Evolutionary conservation across 2,113 vertebrate species (phyloP).

Genomic region (Thermophis baileyi): DNA sequence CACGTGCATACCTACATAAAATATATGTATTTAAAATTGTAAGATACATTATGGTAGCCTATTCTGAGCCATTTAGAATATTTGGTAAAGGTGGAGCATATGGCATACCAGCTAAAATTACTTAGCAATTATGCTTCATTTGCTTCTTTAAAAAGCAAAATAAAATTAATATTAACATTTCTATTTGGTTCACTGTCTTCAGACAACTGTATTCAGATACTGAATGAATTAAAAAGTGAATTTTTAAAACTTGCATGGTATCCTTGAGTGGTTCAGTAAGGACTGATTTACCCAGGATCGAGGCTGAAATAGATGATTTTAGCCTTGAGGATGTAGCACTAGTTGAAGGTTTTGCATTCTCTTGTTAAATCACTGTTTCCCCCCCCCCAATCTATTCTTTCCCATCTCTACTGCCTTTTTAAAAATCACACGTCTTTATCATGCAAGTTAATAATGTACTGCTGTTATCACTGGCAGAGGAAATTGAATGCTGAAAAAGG

Average conservation of each 20-base stretch:
- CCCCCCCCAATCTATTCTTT: not conserved
- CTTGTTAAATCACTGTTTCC: not conserved
- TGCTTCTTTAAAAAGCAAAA: not conserved
- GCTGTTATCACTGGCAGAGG: constrained; percentile 1
- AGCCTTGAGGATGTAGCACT: not conserved
- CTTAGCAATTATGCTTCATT: not conserved
- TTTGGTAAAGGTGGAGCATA: not conserved
- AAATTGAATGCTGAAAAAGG: not conserved
- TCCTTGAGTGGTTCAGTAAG: not conserved
- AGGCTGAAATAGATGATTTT: constrained; percentile 3
- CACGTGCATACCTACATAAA: not conserved
- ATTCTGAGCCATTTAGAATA: not conserved
- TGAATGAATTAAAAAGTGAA: not conserved
- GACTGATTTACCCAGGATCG: not conserved
- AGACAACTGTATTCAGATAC: not conserved
- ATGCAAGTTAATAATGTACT: not conserved
- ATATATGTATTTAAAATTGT: not conserved
- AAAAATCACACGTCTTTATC: constrained; percentile 7
- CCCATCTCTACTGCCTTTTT: not conserved
- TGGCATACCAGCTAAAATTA: not conserved
- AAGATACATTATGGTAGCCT: not conserved
- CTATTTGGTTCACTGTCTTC: not conserved
- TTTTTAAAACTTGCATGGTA: constrained; percentile 6
- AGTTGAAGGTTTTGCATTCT: not conserved
- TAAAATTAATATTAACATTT: not conserved